Conservation (phyloP, 1,140 invertebrate genomes). For the Ceratoteleas bidentatus region DNA sequence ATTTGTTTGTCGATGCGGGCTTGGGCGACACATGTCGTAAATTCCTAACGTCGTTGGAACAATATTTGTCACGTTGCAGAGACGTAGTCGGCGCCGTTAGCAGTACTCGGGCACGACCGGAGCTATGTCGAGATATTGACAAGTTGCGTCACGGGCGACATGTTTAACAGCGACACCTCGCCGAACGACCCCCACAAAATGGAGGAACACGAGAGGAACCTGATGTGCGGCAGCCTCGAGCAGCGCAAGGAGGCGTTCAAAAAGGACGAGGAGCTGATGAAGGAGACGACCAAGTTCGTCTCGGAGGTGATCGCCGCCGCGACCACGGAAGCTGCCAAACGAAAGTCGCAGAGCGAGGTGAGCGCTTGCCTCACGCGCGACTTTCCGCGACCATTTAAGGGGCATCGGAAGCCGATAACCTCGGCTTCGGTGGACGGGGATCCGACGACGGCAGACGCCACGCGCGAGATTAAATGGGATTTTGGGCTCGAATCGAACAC, state of each 20-base stretch:
- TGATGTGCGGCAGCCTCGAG: conserved; percentile 72
- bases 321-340: conserved; percentile 74
- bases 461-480: no score
- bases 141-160: conserved; percentile 22
- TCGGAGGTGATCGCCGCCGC: conserved; percentile 78
- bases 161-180: conserved; percentile 69
- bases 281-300: conserved; percentile 77
- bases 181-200: conserved; percentile 69
- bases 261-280: conserved; percentile 78
- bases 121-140: conserved; percentile 32
- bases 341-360: conserved; percentile 74
- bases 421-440: no score
- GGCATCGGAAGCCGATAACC: no score
- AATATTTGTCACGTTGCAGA: no score
- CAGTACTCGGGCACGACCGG: conserved; percentile 30
- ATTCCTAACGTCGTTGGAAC: no score
- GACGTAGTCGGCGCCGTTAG: conserved; percentile 15
- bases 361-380: conserved; percentile 20
- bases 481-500: no score
- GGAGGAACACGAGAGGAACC: conserved; percentile 73
- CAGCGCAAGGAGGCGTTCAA: conserved; percentile 78
- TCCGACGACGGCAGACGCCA: no score
- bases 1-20: no score
- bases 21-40: no score
- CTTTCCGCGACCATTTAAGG: no score